phyloP scores from a whole-genome alignment of 2,888 invertebrate genomes.

The Allacma fusca region DNA sequence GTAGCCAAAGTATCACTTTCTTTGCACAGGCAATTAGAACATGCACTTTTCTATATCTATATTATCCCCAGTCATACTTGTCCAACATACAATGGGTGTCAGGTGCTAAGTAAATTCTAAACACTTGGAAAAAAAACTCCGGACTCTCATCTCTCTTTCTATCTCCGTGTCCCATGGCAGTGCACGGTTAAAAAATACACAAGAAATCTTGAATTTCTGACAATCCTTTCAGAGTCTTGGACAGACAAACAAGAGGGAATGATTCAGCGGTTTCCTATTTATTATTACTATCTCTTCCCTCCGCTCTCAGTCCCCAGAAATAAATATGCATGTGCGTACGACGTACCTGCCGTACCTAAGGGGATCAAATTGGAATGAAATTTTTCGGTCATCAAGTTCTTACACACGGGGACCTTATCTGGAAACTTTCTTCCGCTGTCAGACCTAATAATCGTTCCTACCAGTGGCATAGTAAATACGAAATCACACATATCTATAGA shows the following conservation, averaged over 20 bases:
- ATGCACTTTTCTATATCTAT: not conserved
- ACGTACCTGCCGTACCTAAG: not conserved
- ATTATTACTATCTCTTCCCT: not conserved
- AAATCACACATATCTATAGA: too few relatives aligned
- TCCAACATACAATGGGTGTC: constrained; percentile 27
- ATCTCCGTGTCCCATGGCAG: not conserved
- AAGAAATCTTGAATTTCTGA: constrained; percentile 22
- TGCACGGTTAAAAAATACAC: too few relatives aligned
- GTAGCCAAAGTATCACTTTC: constrained; percentile 10
- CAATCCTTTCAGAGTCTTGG: constrained; percentile 9
- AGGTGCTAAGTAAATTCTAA: constrained; percentile 29
- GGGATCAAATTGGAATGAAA: constrained; percentile 7
- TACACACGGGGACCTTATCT: not conserved
- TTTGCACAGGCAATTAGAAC: not conserved
- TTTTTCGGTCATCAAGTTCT: constrained; percentile 29
- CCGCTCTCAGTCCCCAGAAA: not conserved
- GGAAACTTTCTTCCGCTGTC: constrained; percentile 4
- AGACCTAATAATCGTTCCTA: not conserved
- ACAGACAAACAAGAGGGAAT: constrained; percentile 25
- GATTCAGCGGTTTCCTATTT: not conserved
- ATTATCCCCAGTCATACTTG: not conserved
- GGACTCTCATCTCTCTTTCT: not conserved
- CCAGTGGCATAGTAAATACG: not conserved
- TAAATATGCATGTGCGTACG: not conserved
- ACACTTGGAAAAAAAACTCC: not conserved